Evolutionary conservation across 2,888 invertebrate species (phyloP), one percentile per base, ranked within the genome.

Genomic region (Epinotia bilunana): DNA sequence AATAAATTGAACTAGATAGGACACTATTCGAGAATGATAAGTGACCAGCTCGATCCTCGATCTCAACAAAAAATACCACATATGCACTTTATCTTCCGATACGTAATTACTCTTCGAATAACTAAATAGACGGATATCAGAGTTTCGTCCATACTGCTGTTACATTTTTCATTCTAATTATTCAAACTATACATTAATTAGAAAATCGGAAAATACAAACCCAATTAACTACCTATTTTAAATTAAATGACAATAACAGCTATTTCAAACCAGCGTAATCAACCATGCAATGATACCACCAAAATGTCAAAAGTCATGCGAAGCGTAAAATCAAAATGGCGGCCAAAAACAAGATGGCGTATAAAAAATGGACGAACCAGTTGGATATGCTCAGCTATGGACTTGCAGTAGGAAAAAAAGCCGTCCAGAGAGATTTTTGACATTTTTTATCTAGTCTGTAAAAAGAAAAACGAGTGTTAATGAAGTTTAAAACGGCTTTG

Each of bases 361-460:
- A 85, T 83, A 83, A 74, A 76, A 82, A 77, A 78, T 86, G 86
- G 88, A 94, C 94, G 87, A 93, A 94, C 94, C 94, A 94, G 90
- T 87, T 94, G 94, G 86, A 94, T 93, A 87, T 94, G 94, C 77
- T 94, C 94, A 83, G 94, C 94, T 85, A 94, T 93, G 90, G 93
- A 93, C 91, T 94, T 94, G 94, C 94, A 94, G 93, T 94, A 94
- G 83, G 93, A 92, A 91, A 92, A 94, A 91, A 94, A 94, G 88
- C 94, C 92, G 90, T 94, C 94, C 91, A 94, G 85, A 82, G 90
- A 92, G 84, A 93, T 88, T 88, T 94, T 94, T 86, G 94, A 94
- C 93, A 94, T 93, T 83, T 84, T 84, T 88, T 88, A 88, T 86
- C 85, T 85, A 86, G 83, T 93, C 93, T 93, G 93, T 85, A 90